phyloP scores from a whole-genome alignment of 30 jellyfish, hydroid and myxozoan species.

The Cassiopea xamachana region DNA sequence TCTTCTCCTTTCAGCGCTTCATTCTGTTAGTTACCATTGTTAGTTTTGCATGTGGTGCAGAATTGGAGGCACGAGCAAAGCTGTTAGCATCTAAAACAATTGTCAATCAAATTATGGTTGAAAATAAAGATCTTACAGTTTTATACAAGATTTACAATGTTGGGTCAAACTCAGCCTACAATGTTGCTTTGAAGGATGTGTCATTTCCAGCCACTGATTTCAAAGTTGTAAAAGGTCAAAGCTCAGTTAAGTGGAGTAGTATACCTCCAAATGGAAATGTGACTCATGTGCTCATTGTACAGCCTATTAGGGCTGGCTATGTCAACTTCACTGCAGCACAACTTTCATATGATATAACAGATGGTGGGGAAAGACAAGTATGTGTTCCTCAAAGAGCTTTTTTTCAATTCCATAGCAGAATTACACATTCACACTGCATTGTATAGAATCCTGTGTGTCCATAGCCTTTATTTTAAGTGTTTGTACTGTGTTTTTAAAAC shows the following conservation, averaged over 20 bases:
- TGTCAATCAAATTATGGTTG: slow-evolving; percentile 82
- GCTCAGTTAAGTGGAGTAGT: slow-evolving; percentile 91
- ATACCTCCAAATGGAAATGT: slow-evolving; percentile 86
- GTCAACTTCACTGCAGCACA: slow-evolving; percentile 96
- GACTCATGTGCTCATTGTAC: slow-evolving; percentile 81
- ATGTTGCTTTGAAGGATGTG: slow-evolving; percentile 81
- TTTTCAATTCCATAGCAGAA: no score
- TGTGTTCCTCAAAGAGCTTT: neutral
- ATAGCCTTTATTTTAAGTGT: no score
- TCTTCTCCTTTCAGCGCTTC: slow-evolving; percentile 30
- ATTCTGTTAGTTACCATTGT: slow-evolving; percentile 66
- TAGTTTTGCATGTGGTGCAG: slow-evolving; percentile 75
- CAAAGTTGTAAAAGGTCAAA: slow-evolving; percentile 85
- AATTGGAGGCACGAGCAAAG: slow-evolving; percentile 86
- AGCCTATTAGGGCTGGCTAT: slow-evolving; percentile 85
- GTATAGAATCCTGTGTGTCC: no score
- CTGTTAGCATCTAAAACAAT: slow-evolving; percentile 90
- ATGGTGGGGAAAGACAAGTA: slow-evolving; percentile 93
- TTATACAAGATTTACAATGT: slow-evolving; percentile 82
- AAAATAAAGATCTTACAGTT: slow-evolving; percentile 85
- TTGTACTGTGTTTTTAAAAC: no score
- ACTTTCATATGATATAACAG: slow-evolving; percentile 79
- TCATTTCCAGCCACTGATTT: slow-evolving; percentile 86
- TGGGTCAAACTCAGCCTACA: slow-evolving; percentile 90
- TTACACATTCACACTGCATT: neutral